Evolutionary conservation across 2,797 vertebrate genomes (phyloP).

Genomic region (Halcyon chelicuti): DNA sequence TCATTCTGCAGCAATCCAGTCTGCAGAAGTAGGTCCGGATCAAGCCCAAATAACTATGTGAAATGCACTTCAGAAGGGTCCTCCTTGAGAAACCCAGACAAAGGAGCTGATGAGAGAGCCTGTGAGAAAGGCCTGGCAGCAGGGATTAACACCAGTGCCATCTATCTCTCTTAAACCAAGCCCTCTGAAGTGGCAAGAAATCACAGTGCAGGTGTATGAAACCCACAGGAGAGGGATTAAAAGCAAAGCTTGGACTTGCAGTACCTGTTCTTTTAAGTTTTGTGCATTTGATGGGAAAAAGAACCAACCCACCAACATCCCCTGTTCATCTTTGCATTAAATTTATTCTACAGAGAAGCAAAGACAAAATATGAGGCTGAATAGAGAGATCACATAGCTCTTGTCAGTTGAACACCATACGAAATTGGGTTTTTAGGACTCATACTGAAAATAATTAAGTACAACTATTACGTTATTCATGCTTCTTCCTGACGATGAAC

Average conservation of each 20-base stretch:
- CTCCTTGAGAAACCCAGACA: background rate
- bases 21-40: background rate
- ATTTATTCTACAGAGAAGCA: conserved; percentile 54
- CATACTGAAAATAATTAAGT: background rate
- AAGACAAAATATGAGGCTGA: conserved; percentile 33
- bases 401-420: conserved; percentile 11
- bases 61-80: background rate
- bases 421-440: background rate
- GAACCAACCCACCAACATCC: background rate
- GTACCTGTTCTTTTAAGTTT: conserved; percentile 35
- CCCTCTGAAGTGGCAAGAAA: conserved; percentile 4
- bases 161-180: background rate
- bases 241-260: background rate
- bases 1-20: background rate
- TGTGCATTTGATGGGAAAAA: background rate
- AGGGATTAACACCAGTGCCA: background rate
- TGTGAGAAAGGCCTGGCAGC: conserved; percentile 1
- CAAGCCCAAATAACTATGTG: background rate
- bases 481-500: background rate
- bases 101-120: conserved; percentile 2
- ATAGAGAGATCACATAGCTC: background rate
- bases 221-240: background rate
- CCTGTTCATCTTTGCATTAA: background rate
- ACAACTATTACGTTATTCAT: background rate
- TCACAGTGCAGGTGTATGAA: background rate